Conservation (phyloP, 1,140 invertebrate species). For the Anastrepha ludens region DNA sequence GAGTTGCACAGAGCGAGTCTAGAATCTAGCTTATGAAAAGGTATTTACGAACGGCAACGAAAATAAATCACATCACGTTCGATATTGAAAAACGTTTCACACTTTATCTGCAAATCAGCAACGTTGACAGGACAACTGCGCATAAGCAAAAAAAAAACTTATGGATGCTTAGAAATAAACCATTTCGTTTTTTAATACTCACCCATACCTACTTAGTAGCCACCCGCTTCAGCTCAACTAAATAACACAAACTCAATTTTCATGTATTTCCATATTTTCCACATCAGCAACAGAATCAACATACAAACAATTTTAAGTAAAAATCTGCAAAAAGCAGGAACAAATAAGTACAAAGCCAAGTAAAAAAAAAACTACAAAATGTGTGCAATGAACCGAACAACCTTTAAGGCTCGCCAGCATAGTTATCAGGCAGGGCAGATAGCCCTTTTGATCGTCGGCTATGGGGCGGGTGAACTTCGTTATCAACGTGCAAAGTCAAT, state of each 20-base stretch:
- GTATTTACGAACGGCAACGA: conserved; percentile 34
- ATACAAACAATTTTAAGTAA: neutral
- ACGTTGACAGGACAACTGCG: conserved; percentile 20
- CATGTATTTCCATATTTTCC: neutral
- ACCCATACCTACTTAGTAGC: neutral
- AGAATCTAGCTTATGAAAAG: conserved; percentile 19
- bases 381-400: neutral
- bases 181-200: too few species aligned
- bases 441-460: neutral
- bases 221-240: neutral
- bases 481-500: conserved; percentile 46
- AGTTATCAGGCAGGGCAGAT: neutral
- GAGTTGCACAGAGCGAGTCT: neutral
- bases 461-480: conserved; percentile 5
- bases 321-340: neutral
- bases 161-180: neutral
- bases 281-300: neutral
- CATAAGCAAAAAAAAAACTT: neutral
- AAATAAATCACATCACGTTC: conserved; percentile 52
- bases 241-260: neutral
- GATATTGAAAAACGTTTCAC: conserved; percentile 55
- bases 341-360: neutral
- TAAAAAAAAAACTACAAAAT: neutral
- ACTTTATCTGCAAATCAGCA: conserved; percentile 50
- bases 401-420: neutral